Conservation (phyloP, 2,113 vertebrate species). For the Zosterops borbonicus region DNA sequence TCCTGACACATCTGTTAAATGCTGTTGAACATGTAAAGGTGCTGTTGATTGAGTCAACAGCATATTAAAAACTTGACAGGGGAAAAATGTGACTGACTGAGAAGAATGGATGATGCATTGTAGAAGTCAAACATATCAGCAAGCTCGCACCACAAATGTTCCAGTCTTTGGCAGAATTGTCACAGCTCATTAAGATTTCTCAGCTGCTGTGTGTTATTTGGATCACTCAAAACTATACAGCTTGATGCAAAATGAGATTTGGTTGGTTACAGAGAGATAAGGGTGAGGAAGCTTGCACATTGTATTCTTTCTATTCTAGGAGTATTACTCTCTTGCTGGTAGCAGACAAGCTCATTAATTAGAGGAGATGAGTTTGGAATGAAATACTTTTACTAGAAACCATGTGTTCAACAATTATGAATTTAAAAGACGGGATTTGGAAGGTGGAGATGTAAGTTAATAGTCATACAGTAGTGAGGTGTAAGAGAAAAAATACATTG, state of each 20-base stretch:
- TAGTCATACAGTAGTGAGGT: not conserved
- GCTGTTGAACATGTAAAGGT: not conserved
- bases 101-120: not conserved
- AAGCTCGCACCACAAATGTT: not conserved
- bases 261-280: not conserved
- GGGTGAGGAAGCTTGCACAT: not conserved
- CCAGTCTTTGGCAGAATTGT: not conserved
- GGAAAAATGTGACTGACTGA: not conserved
- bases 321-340: not conserved
- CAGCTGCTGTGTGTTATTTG: not conserved
- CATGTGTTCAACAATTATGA: not conserved
- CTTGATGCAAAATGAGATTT: not conserved
- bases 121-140: not conserved
- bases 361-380: not conserved
- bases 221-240: not conserved
- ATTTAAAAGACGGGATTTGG: not conserved
- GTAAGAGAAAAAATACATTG: not conserved
- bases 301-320: not conserved
- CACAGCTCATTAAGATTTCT: not conserved
- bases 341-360: not conserved
- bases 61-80: not conserved
- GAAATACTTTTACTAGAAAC: not conserved
- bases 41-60: not conserved
- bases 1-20: not conserved
- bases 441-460: not conserved